Percentiles rank a stretch among this genome's conserved stretches.
phyloP scores from a whole-genome alignment of 2,888 invertebrate genomes.

The Eupithecia insigniata region DNA sequence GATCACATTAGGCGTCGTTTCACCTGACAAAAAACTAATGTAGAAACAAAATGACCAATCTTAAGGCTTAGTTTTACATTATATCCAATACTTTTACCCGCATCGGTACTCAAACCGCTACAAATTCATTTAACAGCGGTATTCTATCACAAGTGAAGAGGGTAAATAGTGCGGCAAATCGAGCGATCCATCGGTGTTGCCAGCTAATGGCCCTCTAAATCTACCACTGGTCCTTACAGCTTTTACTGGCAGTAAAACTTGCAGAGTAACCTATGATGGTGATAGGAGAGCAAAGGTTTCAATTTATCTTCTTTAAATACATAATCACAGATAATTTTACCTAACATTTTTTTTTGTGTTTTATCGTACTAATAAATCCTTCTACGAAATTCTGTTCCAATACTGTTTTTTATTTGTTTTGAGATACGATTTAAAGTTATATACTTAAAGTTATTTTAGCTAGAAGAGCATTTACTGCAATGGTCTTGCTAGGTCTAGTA shows the following conservation, averaged over 20 bases:
- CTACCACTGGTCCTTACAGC: conserved; percentile 46
- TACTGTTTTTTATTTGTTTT: not conserved
- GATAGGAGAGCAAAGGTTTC: not conserved
- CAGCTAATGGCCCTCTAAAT: conserved; percentile 54
- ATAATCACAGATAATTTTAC: not conserved
- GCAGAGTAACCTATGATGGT: conserved; percentile 19
- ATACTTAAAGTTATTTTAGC: no score
- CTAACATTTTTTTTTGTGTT: not conserved
- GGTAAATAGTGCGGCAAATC: conserved; percentile 29
- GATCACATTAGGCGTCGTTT: not conserved
- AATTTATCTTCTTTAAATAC: not conserved
- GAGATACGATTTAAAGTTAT: not conserved
- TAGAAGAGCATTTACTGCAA: no score
- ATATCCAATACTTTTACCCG: conserved; percentile 5
- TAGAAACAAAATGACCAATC: not conserved
- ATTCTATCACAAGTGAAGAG: conserved; percentile 34
- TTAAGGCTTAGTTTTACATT: not conserved
- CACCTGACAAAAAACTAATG: not conserved
- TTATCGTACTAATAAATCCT: not conserved
- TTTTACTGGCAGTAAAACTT: conserved; percentile 51
- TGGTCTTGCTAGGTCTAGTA: not conserved
- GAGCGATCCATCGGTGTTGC: conserved; percentile 48
- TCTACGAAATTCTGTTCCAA: not conserved
- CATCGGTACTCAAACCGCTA: conserved; percentile 19
- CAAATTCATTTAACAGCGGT: conserved; percentile 30